Evolutionary conservation across 2,888 invertebrate species (phyloP), one percentile per base, ranked within the genome.

Genomic region (Tetropium fuscum): DNA sequence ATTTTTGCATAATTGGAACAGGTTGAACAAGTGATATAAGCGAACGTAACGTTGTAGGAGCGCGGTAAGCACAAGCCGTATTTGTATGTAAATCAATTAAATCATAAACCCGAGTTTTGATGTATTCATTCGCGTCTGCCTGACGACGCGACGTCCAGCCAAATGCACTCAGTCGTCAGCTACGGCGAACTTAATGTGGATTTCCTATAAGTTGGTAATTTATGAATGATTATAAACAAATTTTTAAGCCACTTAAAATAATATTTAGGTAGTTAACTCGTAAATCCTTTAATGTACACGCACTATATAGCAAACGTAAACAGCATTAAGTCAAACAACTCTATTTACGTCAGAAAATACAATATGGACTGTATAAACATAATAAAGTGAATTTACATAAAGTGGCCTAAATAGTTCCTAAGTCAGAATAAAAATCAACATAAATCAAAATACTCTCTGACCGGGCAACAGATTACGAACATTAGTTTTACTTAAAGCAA

Each of bases 321-420:
- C 63, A 63, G 58, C 56, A 53, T 65, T 65, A 59, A 60, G 49
- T 58, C 59, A 60, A 65, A 70, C 69, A 63, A 61, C 68, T 70
- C 65, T 69, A 70, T 70, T 70, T 69, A 61, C 65, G 64, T 69
- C 62, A 60, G 56, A 49, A 25, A 54, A 40, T 53, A 60, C 60
- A 62, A 66, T 59, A 54, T 49, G 51, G 34, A 60, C 51, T 41
- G 58, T 64, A 66, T 69, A 69, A 70, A 70, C 68, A 70, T 64
- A 64, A 64, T 68, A 66, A 68, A 66, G 61, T 63, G 60, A 60
- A 70, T 70, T 67, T 68, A 62, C 63, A 63, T 64, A 63, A 58
- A 55, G 32, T 34, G 40, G 53, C 66, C 63, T 69, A 66, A 69
- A 68, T 64, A 71, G 68, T 71, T 63, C 70, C 70, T 65, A 65